Conservation (phyloP, 2,113 vertebrate species). For the Ochotona princeps region DNA sequence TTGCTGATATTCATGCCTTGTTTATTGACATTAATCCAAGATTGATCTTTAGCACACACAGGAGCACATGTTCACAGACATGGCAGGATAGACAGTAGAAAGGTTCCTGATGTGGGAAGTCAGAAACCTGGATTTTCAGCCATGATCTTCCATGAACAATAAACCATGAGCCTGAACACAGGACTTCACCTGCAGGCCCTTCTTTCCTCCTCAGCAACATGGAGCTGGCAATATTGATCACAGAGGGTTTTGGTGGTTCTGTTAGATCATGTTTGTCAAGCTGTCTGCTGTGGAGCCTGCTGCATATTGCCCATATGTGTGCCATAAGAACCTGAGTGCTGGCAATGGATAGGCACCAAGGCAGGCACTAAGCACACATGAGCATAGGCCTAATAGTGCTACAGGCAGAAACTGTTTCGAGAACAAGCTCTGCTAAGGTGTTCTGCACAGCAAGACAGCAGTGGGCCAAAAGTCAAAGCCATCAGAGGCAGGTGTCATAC, state of each 20-base stretch:
- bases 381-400: no score
- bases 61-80: conserved; percentile 34
- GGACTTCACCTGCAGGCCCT: neutral
- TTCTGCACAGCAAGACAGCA: no score
- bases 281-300: neutral
- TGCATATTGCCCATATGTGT: neutral
- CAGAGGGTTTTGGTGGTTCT: neutral
- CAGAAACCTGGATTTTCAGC: neutral
- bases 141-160: neutral
- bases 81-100: neutral
- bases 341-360: neutral
- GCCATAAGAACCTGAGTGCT: neutral
- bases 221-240: neutral
- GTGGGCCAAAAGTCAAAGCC: no score
- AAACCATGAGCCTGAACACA: neutral
- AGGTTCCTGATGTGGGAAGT: neutral
- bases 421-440: no score
- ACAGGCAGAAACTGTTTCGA: no score
- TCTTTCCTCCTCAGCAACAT: neutral
- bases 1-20: conserved; percentile 66
- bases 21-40: conserved; percentile 70
- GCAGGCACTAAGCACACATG: neutral
- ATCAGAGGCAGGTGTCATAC: no score
- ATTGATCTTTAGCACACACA: conserved; percentile 63
- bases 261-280: neutral